A percentile compares a stretch with the other conserved stretches of the same genome.
phyloP scores from a whole-genome alignment of 2,113 vertebrate species.

The Lichenostomus cassidix region DNA sequence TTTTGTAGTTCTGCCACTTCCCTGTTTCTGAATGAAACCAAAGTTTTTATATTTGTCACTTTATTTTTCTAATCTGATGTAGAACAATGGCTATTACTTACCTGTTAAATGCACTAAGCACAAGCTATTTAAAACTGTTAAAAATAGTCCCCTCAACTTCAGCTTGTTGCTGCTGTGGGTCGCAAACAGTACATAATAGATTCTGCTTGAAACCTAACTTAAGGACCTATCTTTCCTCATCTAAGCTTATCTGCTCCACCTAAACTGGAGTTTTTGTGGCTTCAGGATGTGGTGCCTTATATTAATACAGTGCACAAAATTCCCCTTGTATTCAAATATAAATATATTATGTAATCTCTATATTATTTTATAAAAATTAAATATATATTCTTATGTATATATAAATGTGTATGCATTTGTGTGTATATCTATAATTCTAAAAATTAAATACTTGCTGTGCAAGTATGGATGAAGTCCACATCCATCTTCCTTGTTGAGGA shows the following conservation, averaged over 20 bases:
- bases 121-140: background rate
- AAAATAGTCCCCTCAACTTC: background rate
- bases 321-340: background rate
- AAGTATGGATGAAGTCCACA: background rate
- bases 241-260: background rate
- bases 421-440: background rate
- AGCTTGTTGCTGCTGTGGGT: background rate
- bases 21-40: background rate
- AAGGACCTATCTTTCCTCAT: background rate
- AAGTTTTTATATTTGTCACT: background rate
- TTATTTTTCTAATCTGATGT: background rate
- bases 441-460: background rate
- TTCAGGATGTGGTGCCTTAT: background rate
- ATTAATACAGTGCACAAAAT: background rate
- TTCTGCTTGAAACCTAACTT: background rate
- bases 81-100: background rate
- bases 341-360: background rate
- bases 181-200: background rate
- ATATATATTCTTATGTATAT: fast-evolving
- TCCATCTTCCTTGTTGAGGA: background rate
- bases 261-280: background rate
- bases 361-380: background rate
- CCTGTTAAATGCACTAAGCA: background rate
- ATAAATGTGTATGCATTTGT: background rate
- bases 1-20: background rate